Evolutionary conservation across 2,888 invertebrate species (phyloP), one percentile per base, ranked within the genome.

Genomic region (Horisme vitalbata): DNA sequence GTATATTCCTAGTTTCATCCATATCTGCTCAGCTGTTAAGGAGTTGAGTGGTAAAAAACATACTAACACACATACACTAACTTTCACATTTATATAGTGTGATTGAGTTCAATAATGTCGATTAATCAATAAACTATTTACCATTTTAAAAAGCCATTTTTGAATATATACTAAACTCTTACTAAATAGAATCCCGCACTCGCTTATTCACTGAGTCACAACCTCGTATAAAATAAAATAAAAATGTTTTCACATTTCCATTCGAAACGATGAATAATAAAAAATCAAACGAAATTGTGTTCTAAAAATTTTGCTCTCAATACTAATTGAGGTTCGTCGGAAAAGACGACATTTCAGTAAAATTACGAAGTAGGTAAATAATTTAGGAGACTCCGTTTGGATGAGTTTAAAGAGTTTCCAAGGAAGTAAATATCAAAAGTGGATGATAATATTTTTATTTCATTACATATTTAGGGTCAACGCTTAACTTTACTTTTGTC

Each of bases 371-470:
- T 41, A 46, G 43, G 45, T 43, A 45, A 37, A 47, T 41, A 36
- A 35, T 30, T 38, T 31, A 18, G 30, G 24, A 28, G 26, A 8
- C 14, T 45, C 32, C 13, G 69, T 78, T 34, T 31, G n/a, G 12
- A 27, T 9, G 18, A 44, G 21, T 26, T 36, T 31, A 28, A n/a
- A 33, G 12, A 8, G 26, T 24, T 35, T 31, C 14, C 4, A 23
- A 26, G 13, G 5, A 26, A 30, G 2, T 9, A 13, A 24, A 7
- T 7, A 9, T 39, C 1, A 8, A 18, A 15, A 11, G 26, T n/a
- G 5, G 3, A 26, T 11, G 5, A 5, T 1, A 2, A 2, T 23
- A 8, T n/a, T 23, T 23, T n/a, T n/a, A n/a, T n/a, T n/a, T n/a
- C n/a, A 23, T 23, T n/a, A 23, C 7, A 23, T 1, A n/a, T 3